A percentile compares a stretch with the other conserved stretches of the same genome.
Evolutionary conservation across 2,888 invertebrate genomes (phyloP).

Genomic region (Elegia similella): DNA sequence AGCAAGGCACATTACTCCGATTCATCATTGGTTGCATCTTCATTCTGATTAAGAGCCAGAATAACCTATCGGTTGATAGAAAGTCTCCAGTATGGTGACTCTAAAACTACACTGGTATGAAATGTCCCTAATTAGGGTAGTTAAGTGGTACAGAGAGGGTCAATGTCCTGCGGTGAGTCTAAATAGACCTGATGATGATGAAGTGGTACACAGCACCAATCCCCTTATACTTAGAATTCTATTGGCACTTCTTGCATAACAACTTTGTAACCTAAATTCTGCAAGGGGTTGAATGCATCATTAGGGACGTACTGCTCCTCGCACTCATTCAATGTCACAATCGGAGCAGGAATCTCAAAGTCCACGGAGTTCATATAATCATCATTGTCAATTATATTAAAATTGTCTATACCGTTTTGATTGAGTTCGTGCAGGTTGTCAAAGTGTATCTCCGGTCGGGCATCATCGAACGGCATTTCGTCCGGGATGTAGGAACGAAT

Average conservation of each 20-base stretch:
- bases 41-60: too few species aligned
- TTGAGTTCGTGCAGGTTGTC: constrained; percentile 44
- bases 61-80: too few species aligned
- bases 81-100: too few species aligned
- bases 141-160: too few species aligned
- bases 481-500: constrained; percentile 45
- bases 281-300: constrained; percentile 27
- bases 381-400: constrained; percentile 44
- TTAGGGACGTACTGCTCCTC: constrained; percentile 28
- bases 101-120: too few species aligned
- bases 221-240: constrained; percentile 48
- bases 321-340: constrained; percentile 54
- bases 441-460: constrained; percentile 57
- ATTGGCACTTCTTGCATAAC: constrained; percentile 69
- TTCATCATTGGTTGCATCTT: too few species aligned
- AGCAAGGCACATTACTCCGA: too few species aligned
- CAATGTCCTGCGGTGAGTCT: too few species aligned
- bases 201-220: neutral
- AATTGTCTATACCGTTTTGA: constrained; percentile 45
- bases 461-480: constrained; percentile 59
- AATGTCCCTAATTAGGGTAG: too few species aligned
- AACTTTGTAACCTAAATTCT: constrained; percentile 51
- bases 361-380: constrained; percentile 54
- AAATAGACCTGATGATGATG: too few species aligned
- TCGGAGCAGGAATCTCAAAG: constrained; percentile 65